A percentile compares a stretch with the other conserved stretches of the same genome.
Conservation (phyloP, 2,113 vertebrate species). For the Raja brachyura region DNA sequence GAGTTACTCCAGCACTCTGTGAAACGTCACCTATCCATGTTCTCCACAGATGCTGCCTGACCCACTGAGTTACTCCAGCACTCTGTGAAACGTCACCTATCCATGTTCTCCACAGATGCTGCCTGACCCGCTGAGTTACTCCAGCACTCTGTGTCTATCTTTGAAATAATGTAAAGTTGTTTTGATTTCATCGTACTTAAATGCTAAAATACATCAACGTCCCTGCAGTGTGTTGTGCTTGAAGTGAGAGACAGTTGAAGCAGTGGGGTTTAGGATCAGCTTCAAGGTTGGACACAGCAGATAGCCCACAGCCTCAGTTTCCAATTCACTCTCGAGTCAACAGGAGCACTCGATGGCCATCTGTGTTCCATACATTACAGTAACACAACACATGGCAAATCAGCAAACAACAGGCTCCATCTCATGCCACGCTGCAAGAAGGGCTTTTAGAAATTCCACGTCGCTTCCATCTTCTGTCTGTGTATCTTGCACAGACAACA, state of each 20-base stretch:
- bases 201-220: neutral
- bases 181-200: neutral
- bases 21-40: too few relatives aligned
- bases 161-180: neutral
- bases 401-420: conserved; percentile 63
- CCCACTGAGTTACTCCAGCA: too few relatives aligned
- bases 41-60: too few relatives aligned
- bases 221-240: conserved; percentile 43
- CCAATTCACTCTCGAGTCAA: conserved; percentile 63
- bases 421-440: conserved; percentile 68
- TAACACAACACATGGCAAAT: conserved; percentile 65
- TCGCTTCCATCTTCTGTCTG: conserved; percentile 61
- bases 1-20: too few relatives aligned
- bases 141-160: too few relatives aligned
- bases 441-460: conserved; percentile 70
- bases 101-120: too few relatives aligned
- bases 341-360: conserved; percentile 61
- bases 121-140: too few relatives aligned
- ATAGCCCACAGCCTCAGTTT: conserved; percentile 58
- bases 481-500: neutral
- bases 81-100: too few relatives aligned
- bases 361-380: conserved; percentile 73
- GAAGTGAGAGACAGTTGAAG: conserved; percentile 45
- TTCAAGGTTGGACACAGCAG: conserved; percentile 53
- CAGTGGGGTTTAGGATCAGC: conserved; percentile 54